These are phyloP conservation scores for Corythornis madagascariensis DNA, from an alignment of 2,113 vertebrate species.

Conservation along the genomic window DNA sequence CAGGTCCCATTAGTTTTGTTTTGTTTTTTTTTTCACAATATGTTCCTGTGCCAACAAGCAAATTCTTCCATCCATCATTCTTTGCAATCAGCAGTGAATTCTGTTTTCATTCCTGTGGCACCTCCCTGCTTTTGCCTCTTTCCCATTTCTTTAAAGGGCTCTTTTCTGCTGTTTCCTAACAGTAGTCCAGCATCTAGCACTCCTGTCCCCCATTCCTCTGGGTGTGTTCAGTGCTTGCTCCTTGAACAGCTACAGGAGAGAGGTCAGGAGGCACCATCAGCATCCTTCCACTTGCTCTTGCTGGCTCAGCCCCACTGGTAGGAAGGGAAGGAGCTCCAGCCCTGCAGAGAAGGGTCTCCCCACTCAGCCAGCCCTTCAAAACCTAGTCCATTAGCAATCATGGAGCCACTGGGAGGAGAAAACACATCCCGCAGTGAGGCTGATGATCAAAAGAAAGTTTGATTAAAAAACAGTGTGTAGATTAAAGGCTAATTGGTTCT, in stretches of 20 bases:
- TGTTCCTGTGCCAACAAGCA: background rate
- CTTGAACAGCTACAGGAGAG: background rate
- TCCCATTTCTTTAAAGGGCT: background rate
- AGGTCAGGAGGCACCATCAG: background rate
- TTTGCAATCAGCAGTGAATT: background rate
- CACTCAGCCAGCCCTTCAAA: background rate
- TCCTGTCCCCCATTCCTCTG: background rate
- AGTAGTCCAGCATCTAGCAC: no score
- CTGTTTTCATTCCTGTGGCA: background rate
- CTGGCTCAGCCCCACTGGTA: background rate
- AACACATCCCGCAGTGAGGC: constrained; percentile 35
- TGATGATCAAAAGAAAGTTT: constrained; percentile 61
- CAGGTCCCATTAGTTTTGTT: background rate
- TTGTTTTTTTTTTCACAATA: background rate
- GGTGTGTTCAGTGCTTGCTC: background rate
- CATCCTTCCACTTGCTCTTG: background rate
- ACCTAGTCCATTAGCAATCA: constrained; percentile 35
- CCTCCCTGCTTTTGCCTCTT: background rate
- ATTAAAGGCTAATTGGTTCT: constrained; percentile 49
- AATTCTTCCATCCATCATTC: constrained; percentile 17
- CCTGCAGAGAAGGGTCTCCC: background rate
- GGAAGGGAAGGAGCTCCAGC: background rate
- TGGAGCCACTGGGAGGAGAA: constrained; percentile 41
- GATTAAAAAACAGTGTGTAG: constrained; percentile 55
- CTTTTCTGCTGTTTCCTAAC: background rate